Evolutionary conservation across 2,888 invertebrate species (phyloP).

Genomic region (Scaptomyza flava): DNA sequence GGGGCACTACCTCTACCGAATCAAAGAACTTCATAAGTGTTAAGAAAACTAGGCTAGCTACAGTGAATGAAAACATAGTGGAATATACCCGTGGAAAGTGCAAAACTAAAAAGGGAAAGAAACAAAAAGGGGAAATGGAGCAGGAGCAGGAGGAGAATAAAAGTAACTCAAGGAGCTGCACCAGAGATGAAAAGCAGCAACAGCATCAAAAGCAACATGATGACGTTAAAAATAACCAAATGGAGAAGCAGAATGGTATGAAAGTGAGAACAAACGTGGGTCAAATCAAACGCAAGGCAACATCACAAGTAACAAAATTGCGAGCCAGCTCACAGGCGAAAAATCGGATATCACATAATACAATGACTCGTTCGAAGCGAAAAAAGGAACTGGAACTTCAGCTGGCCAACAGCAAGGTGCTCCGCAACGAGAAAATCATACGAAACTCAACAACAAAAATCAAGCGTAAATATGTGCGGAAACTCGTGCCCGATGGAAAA

Average conservation of each 20-base stretch:
- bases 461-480: constrained; percentile 80
- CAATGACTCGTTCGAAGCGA: constrained; percentile 84
- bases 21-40: constrained; percentile 14
- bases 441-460: constrained; percentile 81
- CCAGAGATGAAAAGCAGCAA: constrained; percentile 30
- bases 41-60: background rate
- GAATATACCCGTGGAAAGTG: constrained; percentile 25
- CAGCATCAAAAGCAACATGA: constrained; percentile 12
- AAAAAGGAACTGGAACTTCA: constrained; percentile 83
- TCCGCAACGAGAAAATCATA: constrained; percentile 83
- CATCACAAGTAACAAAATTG: constrained; percentile 2
- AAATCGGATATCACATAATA: constrained; percentile 75
- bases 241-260: constrained; percentile 1
- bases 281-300: constrained; percentile 18
- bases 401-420: constrained; percentile 83
- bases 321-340: constrained; percentile 8
- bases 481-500: constrained; percentile 64
- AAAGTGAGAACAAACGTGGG: background rate
- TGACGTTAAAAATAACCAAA: background rate
- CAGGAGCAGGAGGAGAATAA: constrained; percentile 8
- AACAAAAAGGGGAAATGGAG: constrained; percentile 2
- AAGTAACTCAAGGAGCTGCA: constrained; percentile 6
- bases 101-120: constrained; percentile 13
- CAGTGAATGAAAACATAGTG: constrained; percentile 30
- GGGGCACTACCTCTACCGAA: constrained; percentile 32